A percentile compares a stretch with the other conserved stretches of the same genome.
Evolutionary conservation across 2,797 vertebrate genomes (phyloP).

Genomic region (Tamandua tetradactyla): DNA sequence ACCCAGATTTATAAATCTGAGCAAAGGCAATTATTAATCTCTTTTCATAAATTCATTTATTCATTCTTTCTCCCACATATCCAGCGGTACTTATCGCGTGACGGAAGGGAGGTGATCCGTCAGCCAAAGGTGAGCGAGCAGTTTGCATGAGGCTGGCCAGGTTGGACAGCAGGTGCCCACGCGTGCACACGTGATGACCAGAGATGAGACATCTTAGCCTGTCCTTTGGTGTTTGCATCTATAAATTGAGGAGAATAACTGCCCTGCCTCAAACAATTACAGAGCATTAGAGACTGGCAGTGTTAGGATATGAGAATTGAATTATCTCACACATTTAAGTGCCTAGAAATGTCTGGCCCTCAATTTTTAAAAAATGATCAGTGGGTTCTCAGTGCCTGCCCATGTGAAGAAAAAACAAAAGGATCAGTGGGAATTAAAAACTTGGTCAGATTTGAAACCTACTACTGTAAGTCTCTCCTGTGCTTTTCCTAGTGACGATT

Average conservation of each 20-base stretch:
- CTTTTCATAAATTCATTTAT: not conserved
- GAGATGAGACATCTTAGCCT: not conserved
- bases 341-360: not conserved
- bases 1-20: not conserved
- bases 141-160: not conserved
- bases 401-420: too few species aligned
- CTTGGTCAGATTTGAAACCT: not conserved
- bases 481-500: not conserved
- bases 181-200: not conserved
- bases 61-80: not conserved
- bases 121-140: not conserved
- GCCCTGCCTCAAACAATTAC: not conserved
- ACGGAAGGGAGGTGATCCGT: not conserved
- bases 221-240: not conserved
- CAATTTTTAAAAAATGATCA: not conserved
- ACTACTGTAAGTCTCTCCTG: not conserved
- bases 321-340: not conserved
- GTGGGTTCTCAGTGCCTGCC: too few species aligned
- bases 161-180: not conserved
- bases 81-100: not conserved
- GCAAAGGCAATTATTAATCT: not conserved
- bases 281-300: not conserved
- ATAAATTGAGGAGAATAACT: not conserved
- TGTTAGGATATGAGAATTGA: not conserved
- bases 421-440: too few species aligned